Conservation (phyloP, 2,797 vertebrate genomes). For the Lutjanus argentimaculatus region DNA sequence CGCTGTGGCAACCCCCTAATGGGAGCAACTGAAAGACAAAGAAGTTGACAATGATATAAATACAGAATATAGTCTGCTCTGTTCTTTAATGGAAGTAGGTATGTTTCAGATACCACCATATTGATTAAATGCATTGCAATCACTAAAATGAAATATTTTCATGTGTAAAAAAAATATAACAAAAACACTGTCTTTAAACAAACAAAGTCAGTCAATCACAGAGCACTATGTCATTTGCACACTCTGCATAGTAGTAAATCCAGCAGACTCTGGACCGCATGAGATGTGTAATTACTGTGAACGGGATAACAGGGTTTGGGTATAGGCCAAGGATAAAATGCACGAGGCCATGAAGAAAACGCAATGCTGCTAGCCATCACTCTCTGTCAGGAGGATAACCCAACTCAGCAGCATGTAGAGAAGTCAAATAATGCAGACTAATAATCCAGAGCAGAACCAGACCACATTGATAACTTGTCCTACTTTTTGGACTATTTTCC, state of each 20-base stretch:
- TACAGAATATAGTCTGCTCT: not conserved
- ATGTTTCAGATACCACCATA: not conserved
- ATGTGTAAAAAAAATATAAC: not conserved
- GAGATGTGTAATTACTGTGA: conserved; percentile 65
- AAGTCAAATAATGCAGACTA: conserved; percentile 40
- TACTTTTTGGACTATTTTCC: conserved; percentile 50
- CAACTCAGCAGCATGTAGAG: conserved; percentile 33
- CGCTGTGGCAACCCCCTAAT: no score
- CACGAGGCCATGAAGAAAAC: conserved; percentile 50
- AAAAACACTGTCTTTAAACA: conserved; percentile 6
- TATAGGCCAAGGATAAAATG: conserved; percentile 66
- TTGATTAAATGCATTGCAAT: not conserved
- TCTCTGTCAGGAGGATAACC: conserved; percentile 48
- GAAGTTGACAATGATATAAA: not conserved
- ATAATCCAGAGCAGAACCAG: conserved; percentile 36
- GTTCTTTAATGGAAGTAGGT: not conserved
- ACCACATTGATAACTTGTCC: conserved; percentile 50
- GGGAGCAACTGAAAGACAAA: no score
- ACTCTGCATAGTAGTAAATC: conserved; percentile 34
- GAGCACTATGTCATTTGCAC: conserved; percentile 22
- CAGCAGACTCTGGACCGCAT: conserved; percentile 45
- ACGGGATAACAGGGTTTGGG: conserved; percentile 51
- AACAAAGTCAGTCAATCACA: not conserved
- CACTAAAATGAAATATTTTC: not conserved
- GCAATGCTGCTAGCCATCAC: conserved; percentile 53